Base-by-base conservation (phyloP, 2,797 vertebrate species). In the Triplophysa bombifrons region DNA sequence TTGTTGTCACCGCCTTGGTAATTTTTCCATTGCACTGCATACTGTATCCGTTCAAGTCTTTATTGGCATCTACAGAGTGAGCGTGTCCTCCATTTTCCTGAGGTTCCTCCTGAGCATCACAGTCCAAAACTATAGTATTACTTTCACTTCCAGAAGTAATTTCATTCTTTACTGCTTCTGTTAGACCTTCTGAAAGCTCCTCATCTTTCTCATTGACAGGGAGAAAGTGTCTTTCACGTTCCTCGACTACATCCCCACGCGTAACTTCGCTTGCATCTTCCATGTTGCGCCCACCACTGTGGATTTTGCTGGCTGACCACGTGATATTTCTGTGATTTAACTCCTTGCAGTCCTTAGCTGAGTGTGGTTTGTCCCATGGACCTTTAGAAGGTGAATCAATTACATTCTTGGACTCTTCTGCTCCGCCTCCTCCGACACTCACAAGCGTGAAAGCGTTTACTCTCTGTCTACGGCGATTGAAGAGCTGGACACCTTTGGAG, bases 401-500 rank as follows among this genome's bases (percentile, higher is more conserved):
- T 6, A 88, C 90, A 89, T 90, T 86, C 65, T 84, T 82, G 41
- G 46, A 74, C 58, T 84, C 81, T 80, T 88, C 88, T 61, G 68
- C 84, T 25, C 51, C 76, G 22, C 66, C 73, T 78, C 83, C 83
- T 53, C 92, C 91, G 4, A 89, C 76, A 85, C 93, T 95, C 81
- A 94, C 91, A 1, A 93, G 89, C 0, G 96, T 91, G 68, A 98
- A 97, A 67, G 95, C 94, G 8, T 95, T 96, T 3, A 98, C 94
- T 8, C 96, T 92, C 86, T 98, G 95, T 88, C 93, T 93, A 85
- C 97, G 96, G 20, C 95, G 92, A 88, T 98, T 95, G 92, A 99
- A 99, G 78, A 98, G 95, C 88, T 96, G 95, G 46, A 98, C 97
- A 0, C 98, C 98, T 73, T 94, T 95, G 82, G 98, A 99, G 88